A percentile compares a stretch with the other conserved stretches of the same genome.
These are phyloP conservation scores for Erebia epiphron DNA, from an alignment of 2,888 invertebrate species.

Conservation along the genomic window DNA sequence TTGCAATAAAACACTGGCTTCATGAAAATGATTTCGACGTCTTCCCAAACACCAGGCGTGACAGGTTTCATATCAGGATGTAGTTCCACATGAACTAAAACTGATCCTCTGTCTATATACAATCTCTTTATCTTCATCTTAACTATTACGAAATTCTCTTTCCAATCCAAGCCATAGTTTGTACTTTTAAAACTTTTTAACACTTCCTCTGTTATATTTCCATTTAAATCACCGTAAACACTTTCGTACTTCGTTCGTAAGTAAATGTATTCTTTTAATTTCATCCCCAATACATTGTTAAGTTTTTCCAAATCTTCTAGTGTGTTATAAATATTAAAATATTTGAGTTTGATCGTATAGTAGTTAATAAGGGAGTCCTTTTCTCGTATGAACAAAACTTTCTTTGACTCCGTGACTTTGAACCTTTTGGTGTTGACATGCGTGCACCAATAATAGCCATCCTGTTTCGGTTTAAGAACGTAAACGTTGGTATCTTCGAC, in stretches of 20 bases:
- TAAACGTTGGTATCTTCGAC: slow-evolving; percentile 48
- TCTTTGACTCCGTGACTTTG: slow-evolving; percentile 59
- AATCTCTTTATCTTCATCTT: slow-evolving; percentile 57
- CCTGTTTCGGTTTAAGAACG: slow-evolving; percentile 52
- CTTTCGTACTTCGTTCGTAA: slow-evolving; percentile 58
- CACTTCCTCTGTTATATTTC: slow-evolving; percentile 45
- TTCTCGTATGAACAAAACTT: slow-evolving; percentile 58
- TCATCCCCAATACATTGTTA: slow-evolving; percentile 54
- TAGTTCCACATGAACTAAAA: slow-evolving; percentile 60
- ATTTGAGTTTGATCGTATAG: slow-evolving; percentile 60
- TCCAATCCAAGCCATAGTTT: slow-evolving; percentile 46
- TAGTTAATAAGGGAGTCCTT: slow-evolving; percentile 53
- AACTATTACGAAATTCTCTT: slow-evolving; percentile 50
- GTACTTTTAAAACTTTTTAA: slow-evolving; percentile 50
- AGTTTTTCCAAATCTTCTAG: slow-evolving; percentile 43
- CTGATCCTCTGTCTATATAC: slow-evolving; percentile 59
- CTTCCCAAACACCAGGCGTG: slow-evolving; percentile 59
- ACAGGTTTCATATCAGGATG: slow-evolving; percentile 58
- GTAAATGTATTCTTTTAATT: slow-evolving; percentile 63
- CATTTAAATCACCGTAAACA: slow-evolving; percentile 44
- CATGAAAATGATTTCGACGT: slow-evolving; percentile 48
- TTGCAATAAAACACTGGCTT: slow-evolving; percentile 54
- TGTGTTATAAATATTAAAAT: slow-evolving; percentile 43
- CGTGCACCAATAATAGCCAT: slow-evolving; percentile 77
- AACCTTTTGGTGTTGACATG: slow-evolving; percentile 57